Evolutionary conservation across 2,113 vertebrate species (phyloP).

Genomic region (Indicator indicator): DNA sequence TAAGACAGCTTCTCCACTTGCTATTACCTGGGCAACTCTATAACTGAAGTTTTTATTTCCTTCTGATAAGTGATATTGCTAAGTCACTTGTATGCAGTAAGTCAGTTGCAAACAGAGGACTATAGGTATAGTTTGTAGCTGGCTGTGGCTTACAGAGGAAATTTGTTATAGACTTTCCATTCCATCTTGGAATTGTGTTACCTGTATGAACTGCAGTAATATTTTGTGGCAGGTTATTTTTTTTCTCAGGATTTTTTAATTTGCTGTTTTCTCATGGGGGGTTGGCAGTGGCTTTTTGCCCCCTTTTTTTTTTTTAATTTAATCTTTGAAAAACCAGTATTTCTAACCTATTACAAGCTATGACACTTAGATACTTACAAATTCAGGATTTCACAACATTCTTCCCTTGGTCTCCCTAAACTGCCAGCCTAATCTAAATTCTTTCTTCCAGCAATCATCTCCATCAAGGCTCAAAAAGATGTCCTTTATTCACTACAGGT

Average conservation of each 20-base stretch:
- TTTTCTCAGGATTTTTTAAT: too few relatives aligned
- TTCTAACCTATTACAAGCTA: not conserved
- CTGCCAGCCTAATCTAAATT: not conserved
- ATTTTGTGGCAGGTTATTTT: not conserved
- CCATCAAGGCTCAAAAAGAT: not conserved
- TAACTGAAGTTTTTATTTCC: not conserved
- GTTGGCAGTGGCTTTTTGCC: not conserved
- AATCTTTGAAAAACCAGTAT: not conserved
- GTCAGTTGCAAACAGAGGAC: not conserved
- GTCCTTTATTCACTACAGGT: not conserved
- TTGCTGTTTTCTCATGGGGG: too few relatives aligned
- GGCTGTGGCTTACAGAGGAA: not conserved
- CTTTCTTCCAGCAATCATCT: not conserved
- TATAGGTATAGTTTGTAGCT: not conserved
- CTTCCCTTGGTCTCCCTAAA: not conserved
- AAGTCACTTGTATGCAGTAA: not conserved
- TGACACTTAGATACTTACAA: not conserved
- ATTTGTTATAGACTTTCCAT: not conserved
- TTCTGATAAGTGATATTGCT: not conserved
- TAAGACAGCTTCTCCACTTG: not conserved
- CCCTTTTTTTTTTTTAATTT: not conserved
- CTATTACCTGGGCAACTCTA: not conserved
- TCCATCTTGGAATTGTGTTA: not conserved
- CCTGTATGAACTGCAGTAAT: not conserved
- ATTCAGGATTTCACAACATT: not conserved